Percentiles rank a stretch among this genome's conserved stretches.
These are phyloP conservation scores for Hydriomena furcata DNA, from an alignment of 2,888 invertebrate species.

Conservation along the genomic window DNA sequence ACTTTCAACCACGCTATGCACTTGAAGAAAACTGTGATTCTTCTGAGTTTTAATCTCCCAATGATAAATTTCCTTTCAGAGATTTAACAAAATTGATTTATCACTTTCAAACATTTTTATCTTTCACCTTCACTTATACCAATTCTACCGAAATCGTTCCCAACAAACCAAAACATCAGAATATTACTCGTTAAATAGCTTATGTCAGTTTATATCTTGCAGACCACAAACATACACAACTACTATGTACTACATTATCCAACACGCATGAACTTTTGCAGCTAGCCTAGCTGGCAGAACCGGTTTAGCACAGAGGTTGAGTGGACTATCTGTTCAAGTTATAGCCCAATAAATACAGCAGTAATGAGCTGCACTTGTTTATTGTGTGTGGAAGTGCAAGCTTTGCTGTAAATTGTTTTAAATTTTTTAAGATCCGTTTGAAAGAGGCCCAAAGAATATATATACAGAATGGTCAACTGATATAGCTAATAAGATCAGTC, in stretches of 20 bases:
- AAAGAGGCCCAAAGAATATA: background rate
- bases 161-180: too few relatives aligned
- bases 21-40: too few relatives aligned
- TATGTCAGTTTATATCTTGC: constrained; percentile 5
- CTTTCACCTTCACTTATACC: too few relatives aligned
- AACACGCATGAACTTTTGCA: constrained; percentile 74
- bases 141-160: too few relatives aligned
- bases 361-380: constrained; percentile 25
- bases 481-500: background rate
- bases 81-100: too few relatives aligned
- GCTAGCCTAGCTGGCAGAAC: constrained; percentile 54
- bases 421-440: constrained; percentile 9
- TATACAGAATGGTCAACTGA: background rate
- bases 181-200: background rate
- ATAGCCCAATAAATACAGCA: constrained; percentile 29
- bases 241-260: constrained; percentile 52
- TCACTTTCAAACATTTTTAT: too few relatives aligned
- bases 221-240: constrained; percentile 42
- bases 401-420: constrained; percentile 22
- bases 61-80: too few relatives aligned
- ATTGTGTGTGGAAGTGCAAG: constrained; percentile 18
- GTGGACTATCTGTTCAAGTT: constrained; percentile 30
- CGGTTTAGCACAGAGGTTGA: constrained; percentile 52
- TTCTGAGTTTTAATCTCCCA: too few relatives aligned
- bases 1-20: too few relatives aligned